phyloP scores from a whole-genome alignment of 2,797 vertebrate genomes.

The Amniataba percoides region DNA sequence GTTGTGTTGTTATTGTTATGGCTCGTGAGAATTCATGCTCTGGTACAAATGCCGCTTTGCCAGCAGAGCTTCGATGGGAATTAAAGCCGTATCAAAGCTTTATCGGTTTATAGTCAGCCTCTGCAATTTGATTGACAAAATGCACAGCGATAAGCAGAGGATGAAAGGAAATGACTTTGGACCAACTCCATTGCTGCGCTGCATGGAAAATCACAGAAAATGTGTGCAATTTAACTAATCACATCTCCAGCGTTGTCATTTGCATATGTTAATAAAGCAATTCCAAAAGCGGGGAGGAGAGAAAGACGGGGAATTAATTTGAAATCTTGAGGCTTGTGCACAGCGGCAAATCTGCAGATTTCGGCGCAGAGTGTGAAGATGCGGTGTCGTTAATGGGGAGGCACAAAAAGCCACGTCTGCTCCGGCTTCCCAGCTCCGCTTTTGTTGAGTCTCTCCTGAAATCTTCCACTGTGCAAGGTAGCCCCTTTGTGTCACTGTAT shows the following conservation, averaged over 20 bases:
- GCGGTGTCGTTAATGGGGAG: constrained; percentile 43
- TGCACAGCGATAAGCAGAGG: constrained; percentile 60
- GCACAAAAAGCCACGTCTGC: constrained; percentile 45
- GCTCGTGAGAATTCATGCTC: constrained; percentile 39
- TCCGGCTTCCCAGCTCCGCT: constrained; percentile 47
- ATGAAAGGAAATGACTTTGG: constrained; percentile 69
- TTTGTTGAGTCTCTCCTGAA: constrained; percentile 73
- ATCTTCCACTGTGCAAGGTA: constrained; percentile 78
- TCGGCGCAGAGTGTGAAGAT: constrained; percentile 8
- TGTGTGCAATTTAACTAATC: constrained; percentile 81
- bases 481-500: constrained; percentile 83
- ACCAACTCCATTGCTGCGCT: constrained; percentile 61
- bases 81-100: constrained; percentile 53
- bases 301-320: constrained; percentile 55
- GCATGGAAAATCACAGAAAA: constrained; percentile 76
- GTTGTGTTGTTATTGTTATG: constrained; percentile 54
- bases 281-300: constrained; percentile 60
- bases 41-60: constrained; percentile 32
- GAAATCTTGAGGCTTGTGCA: constrained; percentile 34
- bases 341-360: constrained; percentile 30
- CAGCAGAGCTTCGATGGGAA: constrained; percentile 36
- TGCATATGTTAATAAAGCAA: constrained; percentile 86
- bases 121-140: constrained; percentile 75
- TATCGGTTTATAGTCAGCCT: constrained; percentile 56
- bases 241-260: constrained; percentile 77